Evolutionary conservation across 1,140 invertebrate genomes (phyloP).

Genomic region (Anastrepha obliqua): DNA sequence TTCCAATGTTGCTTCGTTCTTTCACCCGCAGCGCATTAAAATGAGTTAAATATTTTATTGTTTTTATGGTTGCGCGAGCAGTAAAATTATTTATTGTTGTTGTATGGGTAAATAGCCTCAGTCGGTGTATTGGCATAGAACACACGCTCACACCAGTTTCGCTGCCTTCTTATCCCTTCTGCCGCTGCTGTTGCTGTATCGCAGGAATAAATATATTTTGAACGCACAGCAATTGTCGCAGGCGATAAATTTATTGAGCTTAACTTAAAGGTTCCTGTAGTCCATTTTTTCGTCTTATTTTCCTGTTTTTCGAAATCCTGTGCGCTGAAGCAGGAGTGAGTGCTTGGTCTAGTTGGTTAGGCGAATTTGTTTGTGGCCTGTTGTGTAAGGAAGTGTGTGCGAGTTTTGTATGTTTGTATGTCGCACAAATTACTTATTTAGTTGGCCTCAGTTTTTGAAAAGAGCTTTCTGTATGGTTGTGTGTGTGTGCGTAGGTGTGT

Average conservation of each 20-base stretch:
- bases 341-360: no score
- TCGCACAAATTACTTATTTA: constrained; percentile 18
- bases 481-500: no score
- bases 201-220: no score
- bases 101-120: not conserved
- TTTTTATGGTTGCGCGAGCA: constrained; percentile 51
- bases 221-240: not conserved
- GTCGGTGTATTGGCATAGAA: not conserved
- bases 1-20: not conserved
- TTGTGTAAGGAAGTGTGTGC: no score
- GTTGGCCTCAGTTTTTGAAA: not conserved
- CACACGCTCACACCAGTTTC: not conserved
- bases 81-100: constrained; percentile 52
- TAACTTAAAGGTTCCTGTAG: constrained; percentile 17
- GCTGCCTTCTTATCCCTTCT: not conserved
- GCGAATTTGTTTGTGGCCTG: no score
- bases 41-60: constrained; percentile 56
- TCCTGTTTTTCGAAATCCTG: not conserved
- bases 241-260: constrained; percentile 31
- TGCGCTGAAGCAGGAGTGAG: no score
- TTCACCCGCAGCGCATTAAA: constrained; percentile 41
- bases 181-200: not conserved
- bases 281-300: not conserved
- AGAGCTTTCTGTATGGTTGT: not conserved
- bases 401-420: not conserved